Conservation (phyloP, 2,888 invertebrate species). For the Lepidocyrtoides sp. region DNA sequence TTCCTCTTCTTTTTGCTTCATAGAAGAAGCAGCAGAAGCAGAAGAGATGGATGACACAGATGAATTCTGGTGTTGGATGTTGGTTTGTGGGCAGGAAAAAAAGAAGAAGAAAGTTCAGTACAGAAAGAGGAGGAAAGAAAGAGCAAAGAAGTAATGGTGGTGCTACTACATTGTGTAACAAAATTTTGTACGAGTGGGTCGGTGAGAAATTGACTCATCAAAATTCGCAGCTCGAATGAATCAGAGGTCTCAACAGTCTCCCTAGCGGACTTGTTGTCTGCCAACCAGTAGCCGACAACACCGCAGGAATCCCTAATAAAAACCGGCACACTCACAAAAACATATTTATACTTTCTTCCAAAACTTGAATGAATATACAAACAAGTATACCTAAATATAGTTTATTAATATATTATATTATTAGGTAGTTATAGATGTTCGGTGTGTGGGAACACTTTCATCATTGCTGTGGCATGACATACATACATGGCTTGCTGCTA, state of each 20-base stretch:
- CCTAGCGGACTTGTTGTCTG: slow-evolving; percentile 51
- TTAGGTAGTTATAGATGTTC: too few relatives aligned
- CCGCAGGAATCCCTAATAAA: slow-evolving; percentile 53
- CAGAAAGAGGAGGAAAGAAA: neutral
- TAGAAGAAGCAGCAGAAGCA: neutral
- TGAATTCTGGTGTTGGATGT: slow-evolving; percentile 46
- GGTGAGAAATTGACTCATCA: slow-evolving; percentile 58
- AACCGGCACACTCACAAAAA: slow-evolving; percentile 19
- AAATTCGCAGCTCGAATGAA: slow-evolving; percentile 60
- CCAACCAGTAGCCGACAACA: slow-evolving; percentile 42
- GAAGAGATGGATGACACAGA: slow-evolving; percentile 51
- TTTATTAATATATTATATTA: neutral
- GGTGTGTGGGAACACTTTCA: too few relatives aligned
- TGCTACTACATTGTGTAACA: neutral
- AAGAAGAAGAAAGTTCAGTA: neutral
- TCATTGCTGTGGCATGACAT: too few relatives aligned
- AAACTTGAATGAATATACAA: neutral
- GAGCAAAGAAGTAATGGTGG: neutral
- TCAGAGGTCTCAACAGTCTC: slow-evolving; percentile 55
- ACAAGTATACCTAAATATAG: neutral
- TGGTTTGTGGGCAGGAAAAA: neutral
- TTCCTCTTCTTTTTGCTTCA: neutral
- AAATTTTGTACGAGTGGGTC: neutral
- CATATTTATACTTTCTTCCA: neutral
- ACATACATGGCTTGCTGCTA: too few relatives aligned